A percentile compares a stretch with the other conserved stretches of the same genome.
Conservation (phyloP, 2,888 invertebrate species). For the Epistrophella euchroma region DNA sequence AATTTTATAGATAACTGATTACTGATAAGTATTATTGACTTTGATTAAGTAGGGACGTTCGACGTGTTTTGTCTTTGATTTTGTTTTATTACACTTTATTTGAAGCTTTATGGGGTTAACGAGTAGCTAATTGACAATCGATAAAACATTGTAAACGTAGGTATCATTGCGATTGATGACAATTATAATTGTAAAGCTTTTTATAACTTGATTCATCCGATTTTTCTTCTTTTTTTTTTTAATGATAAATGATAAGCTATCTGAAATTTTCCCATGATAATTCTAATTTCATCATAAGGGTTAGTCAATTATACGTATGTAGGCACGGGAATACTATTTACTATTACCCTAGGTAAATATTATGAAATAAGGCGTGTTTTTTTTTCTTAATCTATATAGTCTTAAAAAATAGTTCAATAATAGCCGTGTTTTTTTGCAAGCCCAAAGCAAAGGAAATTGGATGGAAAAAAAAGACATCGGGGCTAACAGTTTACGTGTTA, state of each 20-base stretch:
- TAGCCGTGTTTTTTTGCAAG: too few species aligned
- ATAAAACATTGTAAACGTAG: constrained; percentile 26
- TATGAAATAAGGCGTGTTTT: too few species aligned
- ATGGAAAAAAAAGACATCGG: too few species aligned
- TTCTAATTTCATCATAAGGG: constrained; percentile 16
- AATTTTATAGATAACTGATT: constrained; percentile 27
- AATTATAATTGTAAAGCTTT: constrained; percentile 25
- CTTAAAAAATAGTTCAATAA: too few species aligned
- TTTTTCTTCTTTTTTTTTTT: not conserved
- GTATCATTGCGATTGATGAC: not conserved
- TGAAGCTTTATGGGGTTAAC: constrained; percentile 34
- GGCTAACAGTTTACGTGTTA: too few species aligned
- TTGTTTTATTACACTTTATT: constrained; percentile 4
- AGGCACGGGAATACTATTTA: not conserved
- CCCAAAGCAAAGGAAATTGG: too few species aligned
- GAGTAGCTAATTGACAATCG: constrained; percentile 40
- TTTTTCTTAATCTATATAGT: too few species aligned
- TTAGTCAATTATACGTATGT: not conserved
- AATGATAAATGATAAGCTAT: constrained; percentile 52
- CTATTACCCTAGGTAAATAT: too few species aligned
- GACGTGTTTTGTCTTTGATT: constrained; percentile 40
- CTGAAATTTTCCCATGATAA: constrained; percentile 40
- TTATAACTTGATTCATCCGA: constrained; percentile 19
- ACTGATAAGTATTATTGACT: constrained; percentile 35
- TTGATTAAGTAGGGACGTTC: constrained; percentile 9